Base-by-base conservation (phyloP, 2,113 vertebrate species). In the Chaetops frenatus region DNA sequence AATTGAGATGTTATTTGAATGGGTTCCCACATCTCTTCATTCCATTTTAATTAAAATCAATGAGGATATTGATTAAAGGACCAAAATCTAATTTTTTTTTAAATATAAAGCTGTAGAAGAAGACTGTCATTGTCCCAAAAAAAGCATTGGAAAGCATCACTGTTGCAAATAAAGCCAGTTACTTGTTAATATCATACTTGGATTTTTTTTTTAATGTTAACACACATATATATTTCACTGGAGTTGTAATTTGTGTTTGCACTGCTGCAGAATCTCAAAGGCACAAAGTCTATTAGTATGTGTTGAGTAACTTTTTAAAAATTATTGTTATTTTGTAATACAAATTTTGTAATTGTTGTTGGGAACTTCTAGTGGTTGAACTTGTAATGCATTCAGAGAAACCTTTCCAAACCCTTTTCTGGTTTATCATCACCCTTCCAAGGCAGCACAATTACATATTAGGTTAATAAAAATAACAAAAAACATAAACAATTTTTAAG, bases 11-110 rank as follows among this genome's bases (percentile, higher is more conserved):
- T 73, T 89, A 81, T 88, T 95, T 92, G 78, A 95, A 93, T 91
- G 36, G 78, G n/a, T 78, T 89, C 5, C 36, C 36, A 71, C 5
- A 2, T 81, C 4, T 89, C 74, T 83, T 93, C n/a, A 56, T 94
- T 95, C 19, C 6, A 12, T 62, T 95, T 95, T 94, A 91, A 94
- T 96, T 93, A 86, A 93, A 95, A 84, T 40, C 31, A 79, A 51
- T 91, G 72, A 80, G 35, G 29, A 45, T 85, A 90, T 76, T 92
- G 79, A 91, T 90, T 92, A 35, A 81, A 94, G 91, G 40, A 88
- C 29, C n/a, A 85, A 85, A 89, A 91, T 61, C 8, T 23, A 35
- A 29, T 17, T 40, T 44, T 28, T 21, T n/a, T 19, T 47, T 28
- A 13, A 19, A 66, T 91, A 42, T 31, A 72, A 88, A 31, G 31